Base-by-base conservation (phyloP, 2,888 invertebrate species). In the Drosophila melanosoma region DNA sequence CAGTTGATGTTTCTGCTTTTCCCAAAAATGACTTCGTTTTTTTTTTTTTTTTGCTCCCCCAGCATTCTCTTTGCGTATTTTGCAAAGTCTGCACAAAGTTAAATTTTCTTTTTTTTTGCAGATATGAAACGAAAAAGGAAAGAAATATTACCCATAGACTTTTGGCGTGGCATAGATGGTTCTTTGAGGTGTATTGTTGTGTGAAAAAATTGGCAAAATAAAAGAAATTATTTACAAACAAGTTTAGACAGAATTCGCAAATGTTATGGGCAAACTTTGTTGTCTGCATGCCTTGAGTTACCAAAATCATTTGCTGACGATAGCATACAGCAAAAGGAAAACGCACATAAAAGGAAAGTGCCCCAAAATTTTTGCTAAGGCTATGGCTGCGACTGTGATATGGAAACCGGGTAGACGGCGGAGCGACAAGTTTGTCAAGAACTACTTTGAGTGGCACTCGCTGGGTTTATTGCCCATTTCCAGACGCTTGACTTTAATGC, bases 191-290 rank as follows among this genome's bases (percentile, higher is more conserved):
- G 85, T 84, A 85, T 79, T 85, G 88, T 85, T 85, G 85, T 89
- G 85, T 85, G 26, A 72, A 85, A 86, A 83, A 83, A 79, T 81
- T 85, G 83, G 76, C 88, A 85, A 87, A 87, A 88, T 90, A 90
- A 87, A 87, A 90, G 83, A 90, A 87, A 90, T 90, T 90, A 87
- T 87, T 87, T 90, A 74, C 89, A 90, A 87, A 90, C 87, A 87
- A 87, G 81, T 83, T 87, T 82, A 85, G 83, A 82, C 76, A 74
- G 85, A 80, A 76, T 74, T 85, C 81, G 74, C 86, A 79, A 86
- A 78, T 87, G 86, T 90, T 87, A 90, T 87, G 86, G 88, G 72
- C 73, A 79, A 87, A 87, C 81, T 90, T 90, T 90, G 79, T 69
- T 86, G 83, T 76, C 79, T 81, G 83, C 75, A 56, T 66, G 53